Evolutionary conservation across 1,140 invertebrate species (phyloP), one percentile per base, ranked within the genome.

Genomic region (Holotrichia oblita): DNA sequence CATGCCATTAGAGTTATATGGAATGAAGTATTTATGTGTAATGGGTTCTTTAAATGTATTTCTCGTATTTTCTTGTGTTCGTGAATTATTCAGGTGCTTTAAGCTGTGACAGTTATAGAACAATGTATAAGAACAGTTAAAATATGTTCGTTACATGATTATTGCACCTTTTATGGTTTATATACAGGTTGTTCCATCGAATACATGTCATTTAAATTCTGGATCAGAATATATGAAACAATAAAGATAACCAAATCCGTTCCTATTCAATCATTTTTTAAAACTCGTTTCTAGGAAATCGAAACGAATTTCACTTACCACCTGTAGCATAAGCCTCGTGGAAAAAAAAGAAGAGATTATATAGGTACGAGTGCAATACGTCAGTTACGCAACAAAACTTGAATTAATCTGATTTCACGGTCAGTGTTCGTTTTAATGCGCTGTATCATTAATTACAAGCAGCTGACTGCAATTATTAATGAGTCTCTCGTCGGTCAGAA

Each of bases 391-490:
- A 69, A 69, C 61, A 27, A 4, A 69, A 22, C 20, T 69, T 69
- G 61, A 69, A 69, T 27, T 34, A 22, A 69, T 69, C 61, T 69
- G 61, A 69, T 69, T 69, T 24, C 61, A 69, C 61, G 61, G 61
- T 34, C 20, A 34, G 27, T 34, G 27, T 69, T 69, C 61, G 27
- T 0, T 27, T 69, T 24, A 6, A 69, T 69, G 12, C 22, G 8
- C 22, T 10, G 22, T 34, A 27, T 27, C 61, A 69, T 69, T 69
- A 69, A 69, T 69, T 69, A 69, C 22, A 10, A 69, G 22, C 61
- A 34, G 20, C 61, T 69, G 61, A 69, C 61, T 69, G 61, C 61
- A 69, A 69, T 69, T 69, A 69, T 69, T 69, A 34, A 69, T 69
- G 61, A 69, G 61, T 24, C 48, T 69, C 24, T 69, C 61, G 24